phyloP scores from a whole-genome alignment of 2,888 invertebrate genomes.

The Aethes cnicana region DNA sequence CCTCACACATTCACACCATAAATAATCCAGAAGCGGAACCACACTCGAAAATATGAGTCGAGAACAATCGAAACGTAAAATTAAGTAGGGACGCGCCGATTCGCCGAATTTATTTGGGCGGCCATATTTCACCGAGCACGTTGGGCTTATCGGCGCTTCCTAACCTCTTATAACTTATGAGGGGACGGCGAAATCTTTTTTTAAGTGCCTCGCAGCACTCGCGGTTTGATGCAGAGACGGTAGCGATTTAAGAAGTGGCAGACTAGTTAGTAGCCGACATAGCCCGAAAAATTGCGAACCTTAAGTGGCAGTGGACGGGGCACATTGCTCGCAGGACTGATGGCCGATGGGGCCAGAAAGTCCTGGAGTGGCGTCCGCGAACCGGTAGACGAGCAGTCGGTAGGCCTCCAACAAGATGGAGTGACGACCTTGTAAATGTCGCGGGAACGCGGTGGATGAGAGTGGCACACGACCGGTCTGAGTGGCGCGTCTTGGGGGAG shows the following conservation, averaged over 20 bases:
- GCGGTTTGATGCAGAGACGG: background rate
- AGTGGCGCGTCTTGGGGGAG: too few species aligned
- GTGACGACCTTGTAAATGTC: too few species aligned
- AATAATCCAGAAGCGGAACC: conserved; percentile 5
- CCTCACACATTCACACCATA: background rate
- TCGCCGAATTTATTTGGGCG: conserved; percentile 23
- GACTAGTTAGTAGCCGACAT: too few species aligned
- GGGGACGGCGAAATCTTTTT: conserved; percentile 31
- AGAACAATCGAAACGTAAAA: conserved; percentile 31
- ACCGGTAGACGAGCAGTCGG: too few species aligned
- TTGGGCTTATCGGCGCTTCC: conserved; percentile 29
- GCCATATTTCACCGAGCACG: conserved; percentile 28
- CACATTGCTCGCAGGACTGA: too few species aligned
- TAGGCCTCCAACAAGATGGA: too few species aligned
- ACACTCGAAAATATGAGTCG: conserved; percentile 16
- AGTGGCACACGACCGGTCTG: too few species aligned
- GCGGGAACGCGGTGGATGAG: too few species aligned
- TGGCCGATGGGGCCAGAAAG: too few species aligned
- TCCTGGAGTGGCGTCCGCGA: too few species aligned
- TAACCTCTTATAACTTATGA: conserved; percentile 32
- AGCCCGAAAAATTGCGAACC: too few species aligned
- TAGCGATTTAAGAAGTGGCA: conserved; percentile 4
- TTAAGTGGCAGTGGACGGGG: too few species aligned
- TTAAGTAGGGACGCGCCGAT: conserved; percentile 26
- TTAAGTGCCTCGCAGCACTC: conserved; percentile 27